phyloP scores from a whole-genome alignment of 2,888 invertebrate genomes.

The Hetaerina titia region DNA sequence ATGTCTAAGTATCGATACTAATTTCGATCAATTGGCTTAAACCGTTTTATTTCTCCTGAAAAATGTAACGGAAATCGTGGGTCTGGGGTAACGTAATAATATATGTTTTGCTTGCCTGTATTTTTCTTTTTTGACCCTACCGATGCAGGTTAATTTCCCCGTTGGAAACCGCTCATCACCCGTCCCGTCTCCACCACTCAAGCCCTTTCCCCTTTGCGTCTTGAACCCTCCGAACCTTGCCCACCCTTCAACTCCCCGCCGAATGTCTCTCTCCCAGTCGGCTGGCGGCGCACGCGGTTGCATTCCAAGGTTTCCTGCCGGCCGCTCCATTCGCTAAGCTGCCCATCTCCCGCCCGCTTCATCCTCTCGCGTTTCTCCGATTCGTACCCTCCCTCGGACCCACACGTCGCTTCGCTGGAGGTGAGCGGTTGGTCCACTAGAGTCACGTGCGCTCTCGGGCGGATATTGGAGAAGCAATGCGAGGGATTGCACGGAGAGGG shows the following conservation, averaged over 20 bases:
- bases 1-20: not conserved
- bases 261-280: not conserved
- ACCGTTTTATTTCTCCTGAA: too few relatives aligned
- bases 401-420: not conserved
- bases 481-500: too few relatives aligned
- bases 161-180: not conserved
- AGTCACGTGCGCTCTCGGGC: too few relatives aligned
- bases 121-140: not conserved
- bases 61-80: too few relatives aligned
- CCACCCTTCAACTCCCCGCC: not conserved
- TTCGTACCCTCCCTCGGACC: not conserved
- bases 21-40: too few relatives aligned
- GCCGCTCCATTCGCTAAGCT: not conserved
- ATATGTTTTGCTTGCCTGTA: too few relatives aligned
- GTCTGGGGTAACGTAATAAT: too few relatives aligned
- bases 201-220: not conserved
- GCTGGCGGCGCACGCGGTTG: not conserved
- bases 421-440: not conserved
- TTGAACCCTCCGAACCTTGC: not conserved
- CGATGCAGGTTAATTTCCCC: not conserved
- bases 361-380: not conserved
- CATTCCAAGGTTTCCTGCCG: not conserved
- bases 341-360: not conserved
- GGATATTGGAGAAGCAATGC: too few relatives aligned
- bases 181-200: not conserved